These are phyloP conservation scores for Oenanthe melanoleuca DNA, from an alignment of 2,113 vertebrate species.

Conservation along the genomic window DNA sequence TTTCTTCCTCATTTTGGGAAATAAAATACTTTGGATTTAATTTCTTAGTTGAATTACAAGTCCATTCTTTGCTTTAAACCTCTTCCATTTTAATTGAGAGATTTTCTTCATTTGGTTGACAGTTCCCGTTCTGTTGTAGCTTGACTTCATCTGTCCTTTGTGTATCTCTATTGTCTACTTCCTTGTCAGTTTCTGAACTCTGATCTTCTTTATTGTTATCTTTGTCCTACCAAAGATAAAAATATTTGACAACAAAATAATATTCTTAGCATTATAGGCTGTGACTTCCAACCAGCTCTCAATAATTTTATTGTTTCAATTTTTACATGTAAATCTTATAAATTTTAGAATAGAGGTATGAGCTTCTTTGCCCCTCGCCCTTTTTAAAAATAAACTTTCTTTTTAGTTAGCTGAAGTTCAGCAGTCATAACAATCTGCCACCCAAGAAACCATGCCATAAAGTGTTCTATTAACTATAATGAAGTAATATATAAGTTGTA, in stretches of 20 bases:
- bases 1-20: constrained; percentile 65
- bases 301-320: background rate
- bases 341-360: background rate
- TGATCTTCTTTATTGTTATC: constrained; percentile 72
- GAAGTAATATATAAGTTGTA: background rate
- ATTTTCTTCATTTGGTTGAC: constrained; percentile 78
- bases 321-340: background rate
- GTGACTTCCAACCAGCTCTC: background rate
- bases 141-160: constrained; percentile 73
- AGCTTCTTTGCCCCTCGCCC: rapidly evolving
- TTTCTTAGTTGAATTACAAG: constrained; percentile 19
- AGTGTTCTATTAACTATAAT: background rate
- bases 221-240: constrained; percentile 72
- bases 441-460: background rate
- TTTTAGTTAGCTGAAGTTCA: background rate
- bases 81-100: constrained; percentile 71
- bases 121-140: constrained; percentile 87
- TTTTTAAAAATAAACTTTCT: background rate
- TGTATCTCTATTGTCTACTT: constrained; percentile 66
- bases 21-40: constrained; percentile 69
- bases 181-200: constrained; percentile 75
- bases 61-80: constrained; percentile 53
- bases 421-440: rapidly evolving
- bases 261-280: background rate
- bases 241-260: background rate